Conservation (phyloP, 2,113 vertebrate species). For the Oncorhynchus mykiss region DNA sequence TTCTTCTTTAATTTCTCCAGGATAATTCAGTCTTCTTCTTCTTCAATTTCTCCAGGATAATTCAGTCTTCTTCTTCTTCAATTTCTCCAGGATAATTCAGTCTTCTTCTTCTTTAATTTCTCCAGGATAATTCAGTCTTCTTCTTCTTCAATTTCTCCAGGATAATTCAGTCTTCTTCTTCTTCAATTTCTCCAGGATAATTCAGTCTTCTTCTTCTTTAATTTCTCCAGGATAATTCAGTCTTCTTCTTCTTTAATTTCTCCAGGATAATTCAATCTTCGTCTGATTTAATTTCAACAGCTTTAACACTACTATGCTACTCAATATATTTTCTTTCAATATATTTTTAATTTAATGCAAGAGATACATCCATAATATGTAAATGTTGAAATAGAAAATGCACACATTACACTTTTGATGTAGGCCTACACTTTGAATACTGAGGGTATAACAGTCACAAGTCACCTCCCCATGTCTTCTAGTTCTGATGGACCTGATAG, state of each 20-base stretch:
- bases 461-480: no score
- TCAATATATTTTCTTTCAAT: neutral
- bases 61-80: neutral
- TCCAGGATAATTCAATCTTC: neutral
- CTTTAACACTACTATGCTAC: no score
- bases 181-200: neutral
- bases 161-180: no score
- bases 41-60: neutral
- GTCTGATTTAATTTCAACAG: neutral
- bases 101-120: neutral
- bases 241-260: neutral
- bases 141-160: neutral
- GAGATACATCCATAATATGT: neutral
- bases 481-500: no score
- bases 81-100: neutral
- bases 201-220: neutral
- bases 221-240: neutral
- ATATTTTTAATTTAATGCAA: neutral
- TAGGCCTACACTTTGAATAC: no score
- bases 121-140: neutral
- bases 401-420: no score
- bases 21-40: no score
- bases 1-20: neutral
- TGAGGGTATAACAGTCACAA: no score
- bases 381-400: neutral